Percentiles rank a stretch among this genome's conserved stretches.
These are phyloP conservation scores for Cygnus atratus DNA, from an alignment of 2,113 vertebrate species.

Conservation along the genomic window DNA sequence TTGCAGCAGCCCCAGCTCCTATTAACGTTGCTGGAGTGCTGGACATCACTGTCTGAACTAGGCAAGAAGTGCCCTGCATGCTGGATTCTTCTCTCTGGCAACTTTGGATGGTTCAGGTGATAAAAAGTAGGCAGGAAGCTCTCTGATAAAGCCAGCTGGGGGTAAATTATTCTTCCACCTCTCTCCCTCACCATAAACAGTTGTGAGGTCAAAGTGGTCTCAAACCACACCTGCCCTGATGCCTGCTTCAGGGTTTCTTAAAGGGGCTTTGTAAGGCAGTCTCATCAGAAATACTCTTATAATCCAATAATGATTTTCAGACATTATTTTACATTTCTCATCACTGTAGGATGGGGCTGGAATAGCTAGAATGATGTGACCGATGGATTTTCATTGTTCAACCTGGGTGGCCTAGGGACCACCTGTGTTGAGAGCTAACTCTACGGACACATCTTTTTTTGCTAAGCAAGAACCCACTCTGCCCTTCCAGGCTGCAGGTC, in stretches of 20 bases:
- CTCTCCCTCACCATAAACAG: not conserved
- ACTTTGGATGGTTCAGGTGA: not conserved
- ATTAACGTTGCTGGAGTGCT: not conserved
- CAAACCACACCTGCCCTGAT: not conserved
- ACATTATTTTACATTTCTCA: not conserved
- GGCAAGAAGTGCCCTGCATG: not conserved
- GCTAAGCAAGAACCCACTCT: not conserved
- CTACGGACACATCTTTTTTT: not conserved
- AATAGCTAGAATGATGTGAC: not conserved
- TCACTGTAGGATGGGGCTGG: not conserved
- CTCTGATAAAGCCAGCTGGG: not conserved
- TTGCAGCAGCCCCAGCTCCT: not conserved
- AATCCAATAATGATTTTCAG: not conserved
- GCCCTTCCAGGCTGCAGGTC: not conserved
- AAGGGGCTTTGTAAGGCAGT: not conserved
- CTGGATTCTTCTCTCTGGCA: not conserved
- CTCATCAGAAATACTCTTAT: not conserved
- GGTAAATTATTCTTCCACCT: not conserved
- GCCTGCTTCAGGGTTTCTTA: not conserved
- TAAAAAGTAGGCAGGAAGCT: not conserved
- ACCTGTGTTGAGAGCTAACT: not conserved
- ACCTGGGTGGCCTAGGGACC: not conserved
- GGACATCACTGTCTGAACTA: not conserved
- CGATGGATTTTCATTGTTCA: not conserved
- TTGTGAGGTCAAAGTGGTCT: no score